These are phyloP conservation scores for Vimba vimba DNA, from an alignment of 2,113 vertebrate genomes.

Conservation along the genomic window DNA sequence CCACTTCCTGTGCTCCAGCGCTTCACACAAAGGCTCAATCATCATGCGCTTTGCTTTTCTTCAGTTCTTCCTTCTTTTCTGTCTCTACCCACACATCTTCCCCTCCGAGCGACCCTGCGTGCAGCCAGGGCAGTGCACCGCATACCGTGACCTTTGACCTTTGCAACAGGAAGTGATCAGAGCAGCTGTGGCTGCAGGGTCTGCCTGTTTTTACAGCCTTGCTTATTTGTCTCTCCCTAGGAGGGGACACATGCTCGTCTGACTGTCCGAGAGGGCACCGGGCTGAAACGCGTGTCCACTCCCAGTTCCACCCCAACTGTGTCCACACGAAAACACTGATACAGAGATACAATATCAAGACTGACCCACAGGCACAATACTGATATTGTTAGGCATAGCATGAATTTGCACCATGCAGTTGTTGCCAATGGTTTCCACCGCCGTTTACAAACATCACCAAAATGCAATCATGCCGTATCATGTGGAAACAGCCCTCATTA, in stretches of 20 bases:
- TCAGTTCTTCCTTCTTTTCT: not conserved
- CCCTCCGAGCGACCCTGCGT: constrained; percentile 12
- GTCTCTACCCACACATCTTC: constrained; percentile 5
- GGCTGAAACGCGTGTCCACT: not conserved
- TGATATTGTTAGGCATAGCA: not conserved
- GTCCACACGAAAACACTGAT: constrained; percentile 33
- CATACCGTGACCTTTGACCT: constrained; percentile 41
- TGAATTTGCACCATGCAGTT: constrained; percentile 7
- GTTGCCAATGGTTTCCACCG: constrained; percentile 32
- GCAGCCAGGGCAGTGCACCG: not conserved
- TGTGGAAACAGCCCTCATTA: constrained; percentile 27
- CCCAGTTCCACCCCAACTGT: constrained; percentile 11
- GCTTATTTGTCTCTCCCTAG: constrained; percentile 28
- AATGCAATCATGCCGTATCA: constrained; percentile 21
- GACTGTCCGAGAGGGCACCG: constrained; percentile 8
- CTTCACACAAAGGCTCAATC: not conserved
- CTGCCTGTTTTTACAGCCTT: constrained; percentile 34
- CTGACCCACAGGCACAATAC: constrained; percentile 1
- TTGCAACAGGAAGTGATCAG: constrained; percentile 37
- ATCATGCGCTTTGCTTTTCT: not conserved
- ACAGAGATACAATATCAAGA: constrained; percentile 23
- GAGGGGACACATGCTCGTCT: constrained; percentile 28
- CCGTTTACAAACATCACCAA: constrained; percentile 30
- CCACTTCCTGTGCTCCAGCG: not conserved
- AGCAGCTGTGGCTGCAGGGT: not conserved